Percentiles rank a stretch among this genome's conserved stretches.
Evolutionary conservation across 2,888 invertebrate species (phyloP).

Genomic region (Cyclophora punctaria): DNA sequence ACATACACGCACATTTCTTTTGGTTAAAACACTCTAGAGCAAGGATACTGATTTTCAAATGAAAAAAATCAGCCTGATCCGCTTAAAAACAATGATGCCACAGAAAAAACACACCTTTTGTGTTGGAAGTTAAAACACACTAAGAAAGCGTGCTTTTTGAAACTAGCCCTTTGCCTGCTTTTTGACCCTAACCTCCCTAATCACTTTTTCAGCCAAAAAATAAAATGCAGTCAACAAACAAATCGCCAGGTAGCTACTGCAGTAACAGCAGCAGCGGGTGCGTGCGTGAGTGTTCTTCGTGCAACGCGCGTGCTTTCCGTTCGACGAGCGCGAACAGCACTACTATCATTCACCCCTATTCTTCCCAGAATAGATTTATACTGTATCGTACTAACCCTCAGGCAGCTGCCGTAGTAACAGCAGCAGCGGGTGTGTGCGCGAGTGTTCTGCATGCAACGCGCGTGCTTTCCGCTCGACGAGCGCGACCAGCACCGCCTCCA

Average conservation of each 20-base stretch:
- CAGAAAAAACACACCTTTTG: no score
- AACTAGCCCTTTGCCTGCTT: no score
- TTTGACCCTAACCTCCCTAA: no score
- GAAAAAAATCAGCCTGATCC: no score
- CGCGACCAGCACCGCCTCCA: constrained; percentile 82
- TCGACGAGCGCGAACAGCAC: constrained; percentile 82
- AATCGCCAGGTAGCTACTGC: constrained; percentile 62
- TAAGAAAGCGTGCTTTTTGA: no score
- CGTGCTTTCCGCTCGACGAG: constrained; percentile 80
- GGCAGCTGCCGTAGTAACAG: constrained; percentile 59
- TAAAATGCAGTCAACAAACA: constrained; percentile 6
- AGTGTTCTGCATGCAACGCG: constrained; percentile 76
- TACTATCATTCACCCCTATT: constrained; percentile 64
- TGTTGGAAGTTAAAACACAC: no score
- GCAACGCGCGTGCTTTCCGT: constrained; percentile 75
- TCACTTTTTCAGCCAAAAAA: not conserved
- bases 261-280: constrained; percentile 58
- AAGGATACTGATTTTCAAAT: no score
- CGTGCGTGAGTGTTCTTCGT: constrained; percentile 75
- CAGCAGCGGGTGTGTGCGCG: constrained; percentile 55
- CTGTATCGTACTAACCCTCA: constrained; percentile 42
- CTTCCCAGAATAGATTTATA: no score
- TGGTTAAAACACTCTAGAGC: no score
- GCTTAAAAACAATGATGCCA: no score
- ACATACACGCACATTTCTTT: no score